These are phyloP conservation scores for Cyrtorhinus lividipennis DNA, from an alignment of 1,140 invertebrate genomes.

Conservation along the genomic window DNA sequence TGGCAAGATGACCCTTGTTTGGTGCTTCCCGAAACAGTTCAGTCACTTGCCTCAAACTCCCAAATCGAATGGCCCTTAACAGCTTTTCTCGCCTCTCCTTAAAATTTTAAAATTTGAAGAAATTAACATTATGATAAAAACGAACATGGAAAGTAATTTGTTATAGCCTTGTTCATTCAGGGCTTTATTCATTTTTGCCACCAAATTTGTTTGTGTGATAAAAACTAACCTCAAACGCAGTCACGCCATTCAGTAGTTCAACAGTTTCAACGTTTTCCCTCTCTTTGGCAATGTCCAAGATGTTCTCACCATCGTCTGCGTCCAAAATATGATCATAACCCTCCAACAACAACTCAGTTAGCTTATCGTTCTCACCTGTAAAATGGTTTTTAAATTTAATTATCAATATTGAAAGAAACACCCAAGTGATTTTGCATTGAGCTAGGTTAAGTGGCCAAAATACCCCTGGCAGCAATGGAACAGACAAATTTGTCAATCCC, in stretches of 20 bases:
- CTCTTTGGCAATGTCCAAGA: conserved; percentile 49
- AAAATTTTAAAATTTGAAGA: conserved; percentile 17
- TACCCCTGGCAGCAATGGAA: conserved; percentile 57
- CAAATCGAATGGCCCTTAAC: conserved; percentile 54
- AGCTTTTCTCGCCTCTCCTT: conserved; percentile 59
- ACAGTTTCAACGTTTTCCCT: conserved; percentile 42
- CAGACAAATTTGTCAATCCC: conserved; percentile 70
- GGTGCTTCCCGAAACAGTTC: conserved; percentile 40
- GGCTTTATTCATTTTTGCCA: too few species aligned
- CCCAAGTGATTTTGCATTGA: too few species aligned
- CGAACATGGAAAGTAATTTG: too few species aligned
- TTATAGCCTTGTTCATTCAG: too few species aligned
- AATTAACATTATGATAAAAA: too few species aligned
- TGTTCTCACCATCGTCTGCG: conserved; percentile 49
- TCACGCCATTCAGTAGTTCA: conserved; percentile 47
- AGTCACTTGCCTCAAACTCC: conserved; percentile 38
- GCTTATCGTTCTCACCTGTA: conserved; percentile 55
- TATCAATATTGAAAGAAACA: too few species aligned
- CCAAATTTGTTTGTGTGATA: too few species aligned
- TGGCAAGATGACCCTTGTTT: conserved; percentile 48
- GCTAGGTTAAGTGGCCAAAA: too few species aligned
- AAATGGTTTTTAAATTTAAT: too few species aligned
- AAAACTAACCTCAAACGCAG: conserved; percentile 54
- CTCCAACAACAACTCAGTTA: conserved; percentile 61
- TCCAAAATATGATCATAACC: conserved; percentile 80